Base-by-base conservation (phyloP, 23 tunicate species). In the Phallusia fumigata region DNA sequence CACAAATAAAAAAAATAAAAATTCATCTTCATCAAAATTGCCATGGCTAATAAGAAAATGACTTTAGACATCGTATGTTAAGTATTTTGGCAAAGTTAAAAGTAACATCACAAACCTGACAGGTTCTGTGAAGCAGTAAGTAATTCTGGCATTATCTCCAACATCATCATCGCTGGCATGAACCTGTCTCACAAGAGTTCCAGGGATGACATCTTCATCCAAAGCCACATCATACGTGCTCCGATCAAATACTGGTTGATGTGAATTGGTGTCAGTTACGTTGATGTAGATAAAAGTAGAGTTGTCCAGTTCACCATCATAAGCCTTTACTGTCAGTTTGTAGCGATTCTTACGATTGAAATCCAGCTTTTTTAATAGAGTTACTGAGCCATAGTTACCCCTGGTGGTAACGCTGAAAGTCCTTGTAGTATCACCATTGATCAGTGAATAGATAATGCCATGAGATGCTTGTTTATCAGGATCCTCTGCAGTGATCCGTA, bases 101-200 rank as follows among this genome's bases (percentile, higher is more conserved):
- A 18, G 31, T 19, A 52, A 53, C 2, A 74, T 33, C 10, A 65
- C 40, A 10, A 3, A 77, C 89, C 77, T 65, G 32, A 65, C 58
- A 26, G 79, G 50, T 19, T 78, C 76, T 30, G 89, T 74, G 30
- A 93, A 81, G 40, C 88, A 85, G 73, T 93, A 93, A 0, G 98
- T 88, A 32, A 93, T 82, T 69, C 87, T 85, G 34, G 98, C 93
- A 85, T 93, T 93, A 49, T 93, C 98, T 30, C 98, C 98, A 24
- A 78, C 88, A 76, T 93, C 98, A 35, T 77, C 73, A 82, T 93
- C 98, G 34, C 50, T 88, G 5, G 98, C 98, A 85, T 93, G 98
- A 6, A 93, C 98, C 52, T 82, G 47, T 0, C 76, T 34, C 45
- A 89, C 88, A 0, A 33, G 36, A 15, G 83, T 50, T 12, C 95